Conservation (phyloP, 2,888 invertebrate genomes). For the Xanthorhoe spadicearia region DNA sequence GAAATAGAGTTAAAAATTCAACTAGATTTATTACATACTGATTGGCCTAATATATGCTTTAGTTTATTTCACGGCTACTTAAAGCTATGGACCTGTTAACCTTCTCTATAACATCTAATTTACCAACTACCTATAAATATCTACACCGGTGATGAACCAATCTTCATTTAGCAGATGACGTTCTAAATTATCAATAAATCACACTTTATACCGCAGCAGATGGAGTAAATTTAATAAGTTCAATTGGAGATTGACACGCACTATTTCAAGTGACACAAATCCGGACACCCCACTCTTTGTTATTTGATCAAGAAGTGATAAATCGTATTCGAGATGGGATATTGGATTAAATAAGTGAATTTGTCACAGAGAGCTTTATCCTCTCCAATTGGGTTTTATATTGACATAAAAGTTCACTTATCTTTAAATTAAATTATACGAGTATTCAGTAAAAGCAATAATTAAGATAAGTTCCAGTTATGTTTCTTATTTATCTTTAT, state of each 20-base stretch:
- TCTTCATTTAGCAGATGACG: conserved; percentile 35
- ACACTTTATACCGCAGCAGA: conserved; percentile 59
- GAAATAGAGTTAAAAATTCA: background rate
- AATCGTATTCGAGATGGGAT: conserved; percentile 46
- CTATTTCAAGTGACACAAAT: conserved; percentile 67
- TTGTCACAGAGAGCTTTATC: conserved; percentile 16
- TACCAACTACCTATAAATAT: no score
- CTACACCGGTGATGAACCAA: conserved; percentile 8
- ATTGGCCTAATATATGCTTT: background rate
- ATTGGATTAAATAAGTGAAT: conserved; percentile 36
- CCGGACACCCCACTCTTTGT: conserved; percentile 59
- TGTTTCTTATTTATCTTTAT: no score
- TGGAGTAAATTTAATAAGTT: conserved; percentile 74
- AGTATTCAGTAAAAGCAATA: no score
- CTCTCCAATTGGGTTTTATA: background rate
- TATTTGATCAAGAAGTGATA: conserved; percentile 56
- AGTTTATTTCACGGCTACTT: no score
- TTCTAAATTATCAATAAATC: conserved; percentile 60
- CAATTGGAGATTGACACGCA: conserved; percentile 77
- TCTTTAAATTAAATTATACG: no score
- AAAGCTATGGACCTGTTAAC: no score
- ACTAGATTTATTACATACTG: background rate
- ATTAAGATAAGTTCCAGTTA: no score
- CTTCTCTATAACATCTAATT: no score
- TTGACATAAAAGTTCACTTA: background rate